Base-by-base conservation (phyloP, 1,140 invertebrate genomes). In the Hyposmocoma kahamanoa region DNA sequence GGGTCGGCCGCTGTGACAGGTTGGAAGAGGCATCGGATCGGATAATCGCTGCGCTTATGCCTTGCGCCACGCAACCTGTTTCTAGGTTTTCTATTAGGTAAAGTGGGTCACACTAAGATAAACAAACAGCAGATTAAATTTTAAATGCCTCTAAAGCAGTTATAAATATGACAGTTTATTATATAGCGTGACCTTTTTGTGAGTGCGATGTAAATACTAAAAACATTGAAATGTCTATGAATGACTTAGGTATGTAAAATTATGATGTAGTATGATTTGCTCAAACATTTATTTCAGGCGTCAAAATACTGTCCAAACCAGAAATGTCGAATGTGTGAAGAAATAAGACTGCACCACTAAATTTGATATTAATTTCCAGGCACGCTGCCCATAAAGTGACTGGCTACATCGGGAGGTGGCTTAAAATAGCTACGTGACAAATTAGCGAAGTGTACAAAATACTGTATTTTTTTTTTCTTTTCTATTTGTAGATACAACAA, bases 361-460 rank as follows among this genome's bases (percentile, higher is more conserved):
- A 6, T 6, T 28, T 6, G 24, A 6, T 28, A 28, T 52, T 45
- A 41, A 42, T 26, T 74, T 70, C 41, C 70, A 76, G 77, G 49
- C 63, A 72, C 42, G 59, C 60, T 20, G 68, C 61, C 28, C 41
- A 67, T 32, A 72, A 66, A 50, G 32, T 72, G 3, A 67, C 67
- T 36, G 57, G 62, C 44, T 71, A 53, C 50, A 21, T 78, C 22
- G 59, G 57, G 28, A 62, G 77, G 44, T 74, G 72, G 65, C 50
- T 75, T 39, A 81, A 81, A 38, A 70, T 68, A 42, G 42, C 71
- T 1, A 62, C 69, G 8, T 77, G 50, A 69, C 15, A 36, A n/a
- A n/a, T n/a, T n/a, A n/a, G n/a, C n/a, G n/a, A n/a, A n/a, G n/a
- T n/a, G n/a, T n/a, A n/a, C n/a, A n/a, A n/a, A n/a, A n/a, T n/a